Evolutionary conservation across 2,888 invertebrate species (phyloP).

Genomic region (Melanostoma scalare): DNA sequence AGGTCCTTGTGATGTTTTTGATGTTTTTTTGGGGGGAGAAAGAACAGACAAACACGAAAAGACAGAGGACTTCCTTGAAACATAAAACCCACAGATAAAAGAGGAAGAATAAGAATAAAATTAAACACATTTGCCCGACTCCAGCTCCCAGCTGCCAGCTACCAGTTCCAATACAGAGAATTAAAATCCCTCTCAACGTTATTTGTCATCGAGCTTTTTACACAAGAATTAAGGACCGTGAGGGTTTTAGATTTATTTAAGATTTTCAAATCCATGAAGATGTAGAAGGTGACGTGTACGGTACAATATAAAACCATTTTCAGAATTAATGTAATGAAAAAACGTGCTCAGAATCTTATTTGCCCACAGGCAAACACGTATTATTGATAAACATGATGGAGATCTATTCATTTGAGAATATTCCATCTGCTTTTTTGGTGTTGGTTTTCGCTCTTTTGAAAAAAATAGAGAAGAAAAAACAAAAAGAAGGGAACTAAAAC

Average conservation of each 20-base stretch:
- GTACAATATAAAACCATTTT: slow-evolving; percentile 39
- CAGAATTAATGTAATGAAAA: slow-evolving; percentile 65
- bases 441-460: slow-evolving; percentile 19
- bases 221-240: slow-evolving; percentile 30
- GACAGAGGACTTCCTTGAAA: no score
- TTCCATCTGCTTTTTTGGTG: slow-evolving; percentile 44
- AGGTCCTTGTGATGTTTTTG: no score
- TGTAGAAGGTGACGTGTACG: slow-evolving; percentile 8
- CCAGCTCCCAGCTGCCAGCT: no score
- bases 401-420: slow-evolving; percentile 68
- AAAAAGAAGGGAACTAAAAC: slow-evolving; percentile 28
- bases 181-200: slow-evolving; percentile 13
- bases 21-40: no score
- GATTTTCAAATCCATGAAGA: slow-evolving; percentile 50
- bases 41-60: no score
- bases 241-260: slow-evolving; percentile 56
- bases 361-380: slow-evolving; percentile 63
- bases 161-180: background rate
- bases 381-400: slow-evolving; percentile 69
- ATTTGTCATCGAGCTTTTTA: slow-evolving; percentile 38
- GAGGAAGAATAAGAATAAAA: no score
- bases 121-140: no score
- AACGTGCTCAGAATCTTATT: slow-evolving; percentile 63
- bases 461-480: no score
- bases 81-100: no score